These are phyloP conservation scores for Hoplias malabaricus DNA, from an alignment of 2,113 vertebrate species.

Conservation along the genomic window DNA sequence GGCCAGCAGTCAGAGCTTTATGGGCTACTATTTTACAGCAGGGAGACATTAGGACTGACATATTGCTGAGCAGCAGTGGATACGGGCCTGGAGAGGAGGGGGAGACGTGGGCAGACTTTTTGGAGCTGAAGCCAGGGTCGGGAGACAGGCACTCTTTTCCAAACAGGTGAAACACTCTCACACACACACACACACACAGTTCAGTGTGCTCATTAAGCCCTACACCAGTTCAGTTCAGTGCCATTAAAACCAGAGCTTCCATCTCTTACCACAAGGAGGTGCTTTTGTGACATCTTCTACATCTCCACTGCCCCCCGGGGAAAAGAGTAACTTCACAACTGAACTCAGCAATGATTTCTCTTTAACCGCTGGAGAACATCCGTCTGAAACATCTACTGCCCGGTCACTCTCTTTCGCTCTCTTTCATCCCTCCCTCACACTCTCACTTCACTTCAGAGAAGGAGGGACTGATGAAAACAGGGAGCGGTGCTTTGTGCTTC, in stretches of 20 bases:
- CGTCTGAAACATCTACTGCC: neutral
- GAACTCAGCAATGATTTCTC: too few relatives aligned
- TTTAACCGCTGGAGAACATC: too few relatives aligned
- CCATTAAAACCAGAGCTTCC: neutral
- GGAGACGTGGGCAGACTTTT: neutral
- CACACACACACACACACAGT: neutral
- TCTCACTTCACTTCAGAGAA: slow-evolving; percentile 25
- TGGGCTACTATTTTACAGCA: slow-evolving; percentile 19
- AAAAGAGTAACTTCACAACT: too few relatives aligned
- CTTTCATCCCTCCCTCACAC: neutral
- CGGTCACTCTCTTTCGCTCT: too few relatives aligned
- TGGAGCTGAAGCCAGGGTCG: neutral
- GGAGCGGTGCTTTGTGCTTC: slow-evolving; percentile 1
- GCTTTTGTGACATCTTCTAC: neutral
- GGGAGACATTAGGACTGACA: slow-evolving; percentile 40
- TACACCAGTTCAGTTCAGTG: neutral
- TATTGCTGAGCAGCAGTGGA: slow-evolving; percentile 24
- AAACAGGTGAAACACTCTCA: slow-evolving; percentile 2
- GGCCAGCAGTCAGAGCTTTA: slow-evolving; percentile 35
- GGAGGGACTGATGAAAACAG: slow-evolving; percentile 37
- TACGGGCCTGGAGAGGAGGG: neutral
- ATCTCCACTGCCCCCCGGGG: neutral
- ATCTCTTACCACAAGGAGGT: slow-evolving; percentile 1
- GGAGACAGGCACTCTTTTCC: neutral
- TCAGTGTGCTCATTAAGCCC: neutral